Conservation (phyloP, 2,797 vertebrate genomes). For the Danio jaintianensis region DNA sequence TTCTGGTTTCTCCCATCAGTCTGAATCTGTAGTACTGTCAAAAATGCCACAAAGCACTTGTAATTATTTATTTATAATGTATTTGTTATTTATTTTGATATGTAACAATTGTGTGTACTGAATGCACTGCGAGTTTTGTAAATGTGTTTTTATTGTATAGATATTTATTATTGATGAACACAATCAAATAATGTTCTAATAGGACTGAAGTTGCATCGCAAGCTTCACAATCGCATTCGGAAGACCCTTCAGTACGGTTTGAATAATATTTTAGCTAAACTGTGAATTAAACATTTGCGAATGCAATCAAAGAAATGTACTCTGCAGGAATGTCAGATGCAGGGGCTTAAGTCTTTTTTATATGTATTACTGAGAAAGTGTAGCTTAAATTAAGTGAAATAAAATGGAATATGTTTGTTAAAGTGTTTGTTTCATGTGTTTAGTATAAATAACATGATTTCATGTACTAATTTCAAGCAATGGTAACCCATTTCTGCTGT, state of each 20-base stretch:
- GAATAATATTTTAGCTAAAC: conserved; percentile 30
- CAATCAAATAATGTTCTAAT: conserved; percentile 48
- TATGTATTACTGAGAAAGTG: conserved; percentile 34
- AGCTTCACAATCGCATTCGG: conserved; percentile 9
- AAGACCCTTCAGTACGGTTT: not conserved
- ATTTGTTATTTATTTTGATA: conserved; percentile 62
- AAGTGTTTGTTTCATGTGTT: not conserved
- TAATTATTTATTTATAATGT: conserved; percentile 65
- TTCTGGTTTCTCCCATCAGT: conserved; percentile 34
- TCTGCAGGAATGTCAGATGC: not conserved
- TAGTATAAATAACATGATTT: conserved; percentile 25
- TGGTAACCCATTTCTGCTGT: conserved; percentile 21
- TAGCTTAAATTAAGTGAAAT: conserved; percentile 50
- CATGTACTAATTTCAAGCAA: conserved; percentile 39
- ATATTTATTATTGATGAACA: conserved; percentile 52
- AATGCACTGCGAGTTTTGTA: conserved; percentile 42
- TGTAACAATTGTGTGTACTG: conserved; percentile 48
- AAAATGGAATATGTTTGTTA: no score
- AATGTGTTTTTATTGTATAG: conserved; percentile 35
- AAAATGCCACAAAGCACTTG: conserved; percentile 33
- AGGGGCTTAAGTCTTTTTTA: conserved; percentile 11
- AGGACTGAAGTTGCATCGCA: conserved; percentile 19
- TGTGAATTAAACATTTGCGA: conserved; percentile 43
- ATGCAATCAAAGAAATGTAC: not conserved
- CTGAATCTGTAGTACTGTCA: conserved; percentile 19